Evolutionary conservation across 2,888 invertebrate genomes (phyloP), one percentile per base, ranked within the genome.

Genomic region (Microplitis deprimator): DNA sequence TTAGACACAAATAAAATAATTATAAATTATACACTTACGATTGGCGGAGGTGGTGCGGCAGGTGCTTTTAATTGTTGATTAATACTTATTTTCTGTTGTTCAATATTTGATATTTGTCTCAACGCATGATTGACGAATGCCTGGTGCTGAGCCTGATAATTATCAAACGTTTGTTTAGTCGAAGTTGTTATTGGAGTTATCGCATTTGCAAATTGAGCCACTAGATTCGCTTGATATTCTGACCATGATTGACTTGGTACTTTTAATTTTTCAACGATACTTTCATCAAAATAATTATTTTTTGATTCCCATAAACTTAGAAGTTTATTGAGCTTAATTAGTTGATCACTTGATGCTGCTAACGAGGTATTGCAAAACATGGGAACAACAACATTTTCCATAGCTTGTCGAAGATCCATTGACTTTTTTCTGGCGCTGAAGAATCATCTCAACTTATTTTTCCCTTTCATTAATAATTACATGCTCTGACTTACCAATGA

Each of bases 261-360:
- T 88, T 96, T 95, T 91, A 98, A 92, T 90, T 96, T 95, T 80
- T 95, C 95, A 85, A 97, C 94, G 81, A 96, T 95, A 8, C 94
- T 92, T 13, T 94, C 92, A 88, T 95, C 95, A 89, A 97, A 95
- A 91, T 96, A 96, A 91, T 96, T 95, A 81, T 95, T 94, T 92
- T 99, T 98, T 82, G 97, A 96, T 91, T 98, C 98, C 99, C 99
- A 99, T 67, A 99, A 92, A 81, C 96, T 96, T 80, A 98, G 92
- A 83, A 98, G 91, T 93, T 99, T 99, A 88, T 96, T 96, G 80
- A 99, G 91, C 91, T 98, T 99, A 84, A 93, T 93, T 86, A 96
- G 94, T 91, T 98, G 96, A 75, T 98, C 98, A 78, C 96, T 96
- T 17, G 93, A 95, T 61, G 96, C 95, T 83, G 94, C 94, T 93